phyloP scores from a whole-genome alignment of 2,888 invertebrate genomes.

The Pristionchus fissidentatus region DNA sequence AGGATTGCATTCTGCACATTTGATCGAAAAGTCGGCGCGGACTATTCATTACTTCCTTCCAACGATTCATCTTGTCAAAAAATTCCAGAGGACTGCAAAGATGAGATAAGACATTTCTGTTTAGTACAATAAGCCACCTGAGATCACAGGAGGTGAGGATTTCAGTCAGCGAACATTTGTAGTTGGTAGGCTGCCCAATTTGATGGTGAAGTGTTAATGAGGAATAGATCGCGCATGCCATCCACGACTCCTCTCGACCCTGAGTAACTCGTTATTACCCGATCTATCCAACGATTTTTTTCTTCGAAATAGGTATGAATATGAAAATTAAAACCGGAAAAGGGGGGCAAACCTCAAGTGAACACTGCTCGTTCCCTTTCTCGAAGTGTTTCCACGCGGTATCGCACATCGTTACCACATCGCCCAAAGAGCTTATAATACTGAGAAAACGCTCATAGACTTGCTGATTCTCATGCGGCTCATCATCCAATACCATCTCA shows the following conservation, averaged over 20 bases:
- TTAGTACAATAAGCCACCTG: neutral
- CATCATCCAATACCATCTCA: neutral
- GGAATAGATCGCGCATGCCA: conserved; percentile 39
- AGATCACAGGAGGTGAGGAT: conserved; percentile 19
- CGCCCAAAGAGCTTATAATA: neutral
- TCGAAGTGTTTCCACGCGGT: conserved; percentile 34
- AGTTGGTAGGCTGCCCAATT: conserved; percentile 26
- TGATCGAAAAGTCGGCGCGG: conserved; percentile 36
- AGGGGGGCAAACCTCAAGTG: neutral
- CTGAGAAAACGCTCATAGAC: neutral
- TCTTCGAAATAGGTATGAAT: neutral
- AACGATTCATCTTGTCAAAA: conserved; percentile 55
- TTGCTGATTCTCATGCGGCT: neutral
- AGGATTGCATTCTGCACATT: conserved; percentile 49
- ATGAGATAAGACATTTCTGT: no score
- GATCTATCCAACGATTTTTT: no score
- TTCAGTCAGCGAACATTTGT: conserved; percentile 24
- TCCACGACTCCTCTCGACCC: conserved; percentile 34
- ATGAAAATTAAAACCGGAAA: neutral
- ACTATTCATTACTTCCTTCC: conserved; percentile 52
- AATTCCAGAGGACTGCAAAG: conserved; percentile 53
- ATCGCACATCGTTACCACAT: neutral
- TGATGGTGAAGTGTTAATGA: conserved; percentile 28
- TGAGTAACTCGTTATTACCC: no score
- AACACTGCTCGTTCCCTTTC: conserved; percentile 33